Evolutionary conservation across 2,888 invertebrate species (phyloP), one percentile per base, ranked within the genome.

Genomic region (Rhopalosiphum nymphaeae): DNA sequence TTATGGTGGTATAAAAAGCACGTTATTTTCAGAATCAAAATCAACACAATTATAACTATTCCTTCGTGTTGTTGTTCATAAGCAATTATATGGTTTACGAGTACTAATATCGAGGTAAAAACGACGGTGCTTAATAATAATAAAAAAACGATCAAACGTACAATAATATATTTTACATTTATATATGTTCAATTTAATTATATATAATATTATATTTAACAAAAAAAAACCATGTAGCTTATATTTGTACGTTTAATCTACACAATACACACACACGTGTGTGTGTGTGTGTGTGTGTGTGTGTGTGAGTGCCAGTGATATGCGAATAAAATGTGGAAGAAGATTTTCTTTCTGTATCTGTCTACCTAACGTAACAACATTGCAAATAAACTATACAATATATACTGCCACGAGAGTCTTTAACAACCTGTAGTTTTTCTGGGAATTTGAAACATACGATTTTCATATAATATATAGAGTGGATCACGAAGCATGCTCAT

Each of bases 381-480:
- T 67, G 7, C 16, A 36, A 67, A 67, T 9, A 86, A 21, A 26
- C 16, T 46, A 42, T 67, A 25, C 0, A 67, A 46, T 46, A 67
- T 36, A 36, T 46, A 56, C 46, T 90, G 49, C 49, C 49, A 90
- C 67, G 67, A 67, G 49, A 26, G 90, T 90, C 49, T 67, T 67
- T 49, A 90, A 67, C 67, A 67, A 67, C 36, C 61, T 67, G 90
- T 91, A 91, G 29, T 91, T 67, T 61, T 91, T 89, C n/a, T 26
- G 13, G 13, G 3, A 49, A 91, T 36, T 78, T 11, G 49, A 78
- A 91, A 67, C 46, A 67, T 21, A 67, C n/a, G 25, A 0, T 90
- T 67, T 9, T 53, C 25, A 49, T 89, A 67, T 91, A 49, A 36
- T 67, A n/a, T 36, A 78, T 36, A 36, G 78, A 21, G 21, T 67